These are phyloP conservation scores for Motacilla alba DNA, from an alignment of 2,113 vertebrate species.

Conservation along the genomic window DNA sequence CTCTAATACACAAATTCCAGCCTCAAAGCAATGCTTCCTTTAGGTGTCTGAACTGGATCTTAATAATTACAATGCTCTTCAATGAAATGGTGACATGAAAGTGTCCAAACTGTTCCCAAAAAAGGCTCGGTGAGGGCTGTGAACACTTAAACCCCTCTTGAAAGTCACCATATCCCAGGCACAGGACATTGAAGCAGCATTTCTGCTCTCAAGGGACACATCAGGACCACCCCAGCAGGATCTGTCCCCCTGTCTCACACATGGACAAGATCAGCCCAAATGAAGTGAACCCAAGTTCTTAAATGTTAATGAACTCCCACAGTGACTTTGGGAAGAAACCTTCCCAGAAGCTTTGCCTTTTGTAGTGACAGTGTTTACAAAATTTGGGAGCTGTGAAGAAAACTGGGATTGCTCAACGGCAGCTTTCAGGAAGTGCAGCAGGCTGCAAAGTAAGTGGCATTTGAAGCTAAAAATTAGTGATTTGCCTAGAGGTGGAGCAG, in stretches of 20 bases:
- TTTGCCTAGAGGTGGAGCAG: background rate
- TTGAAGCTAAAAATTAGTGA: background rate
- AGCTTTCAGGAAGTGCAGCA: background rate
- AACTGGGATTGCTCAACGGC: background rate
- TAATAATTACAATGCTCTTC: background rate
- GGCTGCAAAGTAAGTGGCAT: background rate
- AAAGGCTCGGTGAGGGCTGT: background rate
- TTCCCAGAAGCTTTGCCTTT: background rate
- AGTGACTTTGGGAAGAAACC: background rate
- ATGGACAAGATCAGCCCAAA: background rate
- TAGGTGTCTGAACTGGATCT: background rate
- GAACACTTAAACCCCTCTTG: background rate
- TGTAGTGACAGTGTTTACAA: background rate
- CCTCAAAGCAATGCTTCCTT: background rate
- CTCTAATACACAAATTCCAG: background rate
- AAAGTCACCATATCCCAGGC: background rate
- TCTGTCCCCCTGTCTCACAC: background rate
- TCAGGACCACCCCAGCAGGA: background rate
- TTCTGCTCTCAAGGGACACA: background rate
- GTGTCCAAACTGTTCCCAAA: background rate
- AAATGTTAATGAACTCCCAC: background rate
- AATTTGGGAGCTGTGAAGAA: background rate
- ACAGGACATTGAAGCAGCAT: rapidly evolving
- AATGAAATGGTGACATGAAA: background rate
- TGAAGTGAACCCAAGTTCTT: background rate